Evolutionary conservation across 53 echinoderm and acorn worm species (phyloP), one percentile per base, ranked within the genome.

Genomic region (Holothuria scabra): DNA sequence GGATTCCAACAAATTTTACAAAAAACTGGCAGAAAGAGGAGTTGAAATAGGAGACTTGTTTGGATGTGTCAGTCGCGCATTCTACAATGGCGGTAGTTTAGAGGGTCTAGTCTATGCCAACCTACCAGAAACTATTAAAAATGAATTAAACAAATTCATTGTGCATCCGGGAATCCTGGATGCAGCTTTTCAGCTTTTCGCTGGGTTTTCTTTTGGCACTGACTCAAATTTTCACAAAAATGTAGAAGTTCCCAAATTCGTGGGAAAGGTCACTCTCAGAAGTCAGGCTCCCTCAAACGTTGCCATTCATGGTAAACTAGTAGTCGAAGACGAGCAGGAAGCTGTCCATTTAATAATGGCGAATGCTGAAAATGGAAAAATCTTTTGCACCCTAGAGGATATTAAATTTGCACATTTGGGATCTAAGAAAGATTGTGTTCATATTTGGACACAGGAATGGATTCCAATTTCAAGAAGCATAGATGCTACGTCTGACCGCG

Each of bases 91-190:
- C 7, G 66, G 41, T 16, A 55, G 46, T 25, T 23, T n/a, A 21
- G 93, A 90, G 34, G 65, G 34, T 25, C 65, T 92, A 20, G 38
- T 83, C 21, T 66, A 67, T 56, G 59, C 84, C 30, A 70, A 79
- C 28, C 76, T 85, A 28, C 89, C 89, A 59, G 21, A 46, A 20
- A 65, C 74, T 4, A 59, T 88, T 19, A 56, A 56, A 21, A 84
- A 83, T 32, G 89, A 92, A 28, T 84, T 84, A 26, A 32, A 56
- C 29, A 35, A 65, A 19, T 92, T 79, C 56, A 34, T 80, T 12
- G 79, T 87, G 14, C 93, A 93, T 62, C 93, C 93, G 31, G 90
- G 87, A n/a, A 79, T 83, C 21, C 72, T 93, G 35, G 93, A 93
- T 71, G 66, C 49, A 14, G n/a, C 76, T 34, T 69, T 93, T 14